Base-by-base conservation (phyloP, 1,140 invertebrate genomes). In the Heliconius congener region DNA sequence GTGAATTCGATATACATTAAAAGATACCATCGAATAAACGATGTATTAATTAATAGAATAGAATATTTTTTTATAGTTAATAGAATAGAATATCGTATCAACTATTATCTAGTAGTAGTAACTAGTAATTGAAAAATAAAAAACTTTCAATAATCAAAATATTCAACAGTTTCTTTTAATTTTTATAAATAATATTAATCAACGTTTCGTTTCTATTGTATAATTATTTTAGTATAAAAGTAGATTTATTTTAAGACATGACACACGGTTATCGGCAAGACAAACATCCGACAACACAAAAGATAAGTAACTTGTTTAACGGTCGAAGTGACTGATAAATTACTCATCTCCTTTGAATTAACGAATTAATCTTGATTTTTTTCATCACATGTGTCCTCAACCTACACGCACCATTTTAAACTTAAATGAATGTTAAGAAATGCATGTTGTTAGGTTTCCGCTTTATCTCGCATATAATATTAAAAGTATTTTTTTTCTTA, bases 281-380 rank as follows among this genome's bases (percentile, higher is more conserved):
- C 42, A 71, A 71, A 74, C 39, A 30, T 16, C 52, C n/a, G 2
- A 50, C 3, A 27, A 34, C 71, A 72, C 71, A 80, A 78, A 57
- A 73, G 71, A 76, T 77, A 83, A 86, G 85, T 84, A 81, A 87
- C 85, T 83, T 34, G 86, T 88, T 89, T 85, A 90, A 90, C 88
- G 82, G 85, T 83, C 83, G 60, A 66, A 66, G 13, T 30, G 27
- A 66, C 60, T 66, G 60, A 66, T 66, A 66, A 30, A 66, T 66
- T 66, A 66, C 60, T 66, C 60, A 66, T 66, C 60, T 30, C 60
- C 23, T 66, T 66, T 66, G 60, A 66, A 66, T 66, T 66, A 66
- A 66, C 60, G 27, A 66, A 66, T 30, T 66, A 66, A 9, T 9
- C 55, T 27, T 30, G 3, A 13, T 13, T 74, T 16, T 23, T 66